Base-by-base conservation (phyloP, 2,888 invertebrate genomes). In the Clivina fossor region DNA sequence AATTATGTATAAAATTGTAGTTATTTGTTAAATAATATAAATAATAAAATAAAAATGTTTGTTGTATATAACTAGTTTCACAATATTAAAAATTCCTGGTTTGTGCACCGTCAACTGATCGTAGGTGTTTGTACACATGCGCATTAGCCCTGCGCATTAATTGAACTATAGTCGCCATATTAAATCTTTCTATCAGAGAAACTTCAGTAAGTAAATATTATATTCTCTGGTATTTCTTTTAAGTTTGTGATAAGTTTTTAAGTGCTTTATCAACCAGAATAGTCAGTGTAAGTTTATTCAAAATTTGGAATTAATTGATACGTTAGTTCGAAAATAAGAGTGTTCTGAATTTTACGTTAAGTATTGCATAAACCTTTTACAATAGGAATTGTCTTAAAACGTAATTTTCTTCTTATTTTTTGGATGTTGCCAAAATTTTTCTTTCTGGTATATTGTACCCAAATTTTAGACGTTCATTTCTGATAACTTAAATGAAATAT, bases 111-210 rank as follows among this genome's bases (percentile, higher is more conserved):
- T 13, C 20, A 44, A 44, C 35, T 11, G 38, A 15, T 56, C 51
- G 57, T 60, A 58, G 58, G 58, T 58, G 50, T 40, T 18, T 28
- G 8, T 62, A 64, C 68, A 67, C 64, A 60, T 65, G 71, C 71
- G 71, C 68, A 65, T 38, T 47, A 55, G 18, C 22, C 33, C 24
- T 55, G 55, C 55, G 55, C 47, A 47, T 38, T 46, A 55, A 47
- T 47, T 47, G 37, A 54, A 53, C 50, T 40, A 58, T 57, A 71
- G 74, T 74, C 73, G 74, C 74, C 74, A 74, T 74, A 74, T 74
- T 74, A 70, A 71, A 71, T 71, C 73, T 71, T 73, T 71, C 72
- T 71, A 72, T 71, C 71, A 68, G 69, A 71, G 73, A 68, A 73
- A 72, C 51, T 72, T 70, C 69, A 70, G 73, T 72, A 73, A 73